Percentiles rank a stretch among this genome's conserved stretches.
phyloP scores from a whole-genome alignment of 2,113 vertebrate species.

The Leptobrachium ailaonicum region DNA sequence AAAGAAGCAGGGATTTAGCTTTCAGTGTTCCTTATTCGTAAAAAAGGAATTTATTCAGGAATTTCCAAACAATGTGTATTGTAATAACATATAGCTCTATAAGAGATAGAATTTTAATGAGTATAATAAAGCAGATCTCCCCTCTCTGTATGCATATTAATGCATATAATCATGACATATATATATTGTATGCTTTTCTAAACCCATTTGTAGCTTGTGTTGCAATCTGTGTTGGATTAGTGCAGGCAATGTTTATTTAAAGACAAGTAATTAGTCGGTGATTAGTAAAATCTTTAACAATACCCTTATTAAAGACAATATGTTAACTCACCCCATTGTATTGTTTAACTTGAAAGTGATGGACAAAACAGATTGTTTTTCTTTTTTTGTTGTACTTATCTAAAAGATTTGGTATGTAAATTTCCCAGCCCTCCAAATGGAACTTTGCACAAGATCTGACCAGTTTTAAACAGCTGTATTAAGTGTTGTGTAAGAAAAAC shows the following conservation, averaged over 20 bases:
- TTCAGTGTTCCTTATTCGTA: not conserved
- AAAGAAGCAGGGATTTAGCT: not conserved
- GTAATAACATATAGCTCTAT: no score
- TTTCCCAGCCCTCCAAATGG: not conserved
- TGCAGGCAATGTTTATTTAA: not conserved
- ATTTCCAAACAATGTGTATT: no score
- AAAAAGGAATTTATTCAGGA: not conserved
- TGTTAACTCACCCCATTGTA: constrained; percentile 10
- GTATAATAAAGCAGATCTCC: no score
- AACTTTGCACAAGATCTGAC: constrained; percentile 4
- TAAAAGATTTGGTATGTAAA: constrained; percentile 30
- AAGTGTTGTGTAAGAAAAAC: not conserved
- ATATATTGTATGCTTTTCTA: no score
- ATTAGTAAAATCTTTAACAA: constrained; percentile 15
- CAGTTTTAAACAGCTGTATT: not conserved
- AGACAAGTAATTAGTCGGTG: not conserved
- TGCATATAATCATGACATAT: no score
- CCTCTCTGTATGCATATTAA: no score
- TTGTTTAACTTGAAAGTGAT: not conserved
- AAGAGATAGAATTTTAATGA: no score
- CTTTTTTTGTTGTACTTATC: constrained; percentile 1
- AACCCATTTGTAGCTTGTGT: no score
- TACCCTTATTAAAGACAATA: constrained; percentile 5
- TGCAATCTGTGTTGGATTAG: not conserved
- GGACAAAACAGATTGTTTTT: not conserved